Evolutionary conservation across 1,140 invertebrate genomes (phyloP).

Genomic region (Orchestia grillus): DNA sequence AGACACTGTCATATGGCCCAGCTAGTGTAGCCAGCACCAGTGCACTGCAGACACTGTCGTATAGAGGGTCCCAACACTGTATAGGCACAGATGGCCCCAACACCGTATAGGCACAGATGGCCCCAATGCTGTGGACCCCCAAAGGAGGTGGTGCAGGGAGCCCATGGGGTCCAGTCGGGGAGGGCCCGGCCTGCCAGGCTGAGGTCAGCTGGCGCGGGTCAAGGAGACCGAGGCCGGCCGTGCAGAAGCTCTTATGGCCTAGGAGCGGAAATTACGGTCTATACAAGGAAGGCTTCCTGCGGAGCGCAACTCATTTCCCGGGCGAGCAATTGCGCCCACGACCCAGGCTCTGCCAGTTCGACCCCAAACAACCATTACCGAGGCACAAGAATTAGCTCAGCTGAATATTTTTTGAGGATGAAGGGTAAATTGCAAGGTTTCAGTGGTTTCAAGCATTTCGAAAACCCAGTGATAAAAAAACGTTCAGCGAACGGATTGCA

Average conservation of each 20-base stretch:
- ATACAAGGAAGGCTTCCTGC: constrained; percentile 26
- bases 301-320: constrained; percentile 24
- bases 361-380: neutral
- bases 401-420: neutral
- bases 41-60: neutral
- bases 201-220: neutral
- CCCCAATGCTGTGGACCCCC: too few relatives aligned
- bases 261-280: constrained; percentile 14
- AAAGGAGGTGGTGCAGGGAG: neutral
- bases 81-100: too few relatives aligned
- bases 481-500: neutral
- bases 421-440: neutral
- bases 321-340: neutral
- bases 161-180: neutral
- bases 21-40: neutral
- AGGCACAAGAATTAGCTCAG: neutral
- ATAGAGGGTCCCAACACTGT: too few relatives aligned
- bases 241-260: neutral
- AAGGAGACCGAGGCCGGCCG: neutral
- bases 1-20: neutral
- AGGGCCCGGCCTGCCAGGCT: neutral
- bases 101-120: too few relatives aligned
- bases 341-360: neutral
- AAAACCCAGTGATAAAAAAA: neutral
- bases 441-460: neutral